Evolutionary conservation across 2,113 vertebrate genomes (phyloP).

Genomic region (Panthera tigris): DNA sequence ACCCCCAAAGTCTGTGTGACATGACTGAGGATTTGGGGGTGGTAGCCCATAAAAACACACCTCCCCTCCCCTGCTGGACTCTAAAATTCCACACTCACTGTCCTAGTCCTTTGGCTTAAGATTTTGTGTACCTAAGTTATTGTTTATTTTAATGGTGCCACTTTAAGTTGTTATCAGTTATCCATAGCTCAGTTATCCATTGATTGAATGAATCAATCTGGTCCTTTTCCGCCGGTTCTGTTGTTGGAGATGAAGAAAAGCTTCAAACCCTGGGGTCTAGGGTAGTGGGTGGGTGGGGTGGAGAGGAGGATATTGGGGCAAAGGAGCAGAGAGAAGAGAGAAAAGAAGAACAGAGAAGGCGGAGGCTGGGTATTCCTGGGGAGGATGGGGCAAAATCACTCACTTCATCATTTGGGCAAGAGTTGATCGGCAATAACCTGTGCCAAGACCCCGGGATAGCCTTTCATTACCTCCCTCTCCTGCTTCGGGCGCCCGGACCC

Average conservation of each 20-base stretch:
- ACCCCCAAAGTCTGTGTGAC: background rate
- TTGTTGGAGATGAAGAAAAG: background rate
- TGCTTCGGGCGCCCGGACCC: background rate
- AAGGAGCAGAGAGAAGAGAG: background rate
- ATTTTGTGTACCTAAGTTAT: background rate
- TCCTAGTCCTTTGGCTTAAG: background rate
- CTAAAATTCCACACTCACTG: background rate
- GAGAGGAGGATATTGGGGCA: background rate
- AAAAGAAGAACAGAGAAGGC: background rate
- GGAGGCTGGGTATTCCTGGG: background rate
- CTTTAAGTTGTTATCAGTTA: background rate
- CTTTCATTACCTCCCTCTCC: background rate
- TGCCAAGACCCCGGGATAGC: background rate
- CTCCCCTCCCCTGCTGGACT: background rate
- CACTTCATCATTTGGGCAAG: background rate
- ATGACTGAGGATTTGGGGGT: background rate
- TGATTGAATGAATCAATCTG: background rate
- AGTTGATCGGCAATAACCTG: background rate
- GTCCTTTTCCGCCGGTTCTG: background rate
- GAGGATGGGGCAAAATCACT: background rate
- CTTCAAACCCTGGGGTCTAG: slow-evolving; percentile 2
- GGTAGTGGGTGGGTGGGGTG: background rate
- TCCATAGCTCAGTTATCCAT: background rate
- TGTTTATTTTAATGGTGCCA: background rate
- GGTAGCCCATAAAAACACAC: background rate